Conservation (phyloP, 2,888 invertebrate species). For the Steinernema scapterisci region DNA sequence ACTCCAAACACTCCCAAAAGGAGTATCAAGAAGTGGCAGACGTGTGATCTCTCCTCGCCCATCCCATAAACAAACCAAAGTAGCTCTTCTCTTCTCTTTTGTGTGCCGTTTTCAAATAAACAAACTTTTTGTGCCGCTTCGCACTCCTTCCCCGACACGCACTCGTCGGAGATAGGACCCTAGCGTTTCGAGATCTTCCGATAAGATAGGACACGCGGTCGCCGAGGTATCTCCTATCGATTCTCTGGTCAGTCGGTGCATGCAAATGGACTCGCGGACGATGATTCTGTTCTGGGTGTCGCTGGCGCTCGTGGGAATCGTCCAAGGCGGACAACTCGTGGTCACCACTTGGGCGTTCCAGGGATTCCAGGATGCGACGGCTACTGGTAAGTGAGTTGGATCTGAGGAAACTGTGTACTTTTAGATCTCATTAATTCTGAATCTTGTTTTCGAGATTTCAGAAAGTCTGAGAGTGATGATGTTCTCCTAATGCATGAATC, state of each 20-base stretch:
- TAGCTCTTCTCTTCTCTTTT: background rate
- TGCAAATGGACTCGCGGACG: background rate
- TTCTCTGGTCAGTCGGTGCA: background rate
- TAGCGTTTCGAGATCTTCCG: conserved; percentile 1
- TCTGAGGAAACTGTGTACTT: background rate
- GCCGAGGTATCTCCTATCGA: background rate
- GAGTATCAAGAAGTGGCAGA: conserved; percentile 8
- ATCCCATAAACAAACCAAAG: background rate
- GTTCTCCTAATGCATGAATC: too few species aligned
- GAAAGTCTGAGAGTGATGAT: background rate
- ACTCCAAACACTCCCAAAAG: conserved; percentile 25
- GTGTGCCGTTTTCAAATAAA: conserved; percentile 11
- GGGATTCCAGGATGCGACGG: conserved; percentile 44
- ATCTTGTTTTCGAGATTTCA: background rate
- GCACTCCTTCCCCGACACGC: background rate
- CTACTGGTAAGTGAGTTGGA: conserved; percentile 21
- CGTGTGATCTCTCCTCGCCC: background rate
- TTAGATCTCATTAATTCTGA: background rate
- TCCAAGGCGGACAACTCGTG: conserved; percentile 39
- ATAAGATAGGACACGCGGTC: background rate
- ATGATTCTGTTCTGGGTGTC: background rate
- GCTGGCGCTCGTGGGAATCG: conserved; percentile 18
- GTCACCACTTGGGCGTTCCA: conserved; percentile 53
- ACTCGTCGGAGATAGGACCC: too few species aligned
- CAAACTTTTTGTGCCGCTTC: background rate